A percentile compares a stretch with the other conserved stretches of the same genome.
These are phyloP conservation scores for Xylophagus ater DNA, from an alignment of 2,888 invertebrate genomes.

Conservation along the genomic window DNA sequence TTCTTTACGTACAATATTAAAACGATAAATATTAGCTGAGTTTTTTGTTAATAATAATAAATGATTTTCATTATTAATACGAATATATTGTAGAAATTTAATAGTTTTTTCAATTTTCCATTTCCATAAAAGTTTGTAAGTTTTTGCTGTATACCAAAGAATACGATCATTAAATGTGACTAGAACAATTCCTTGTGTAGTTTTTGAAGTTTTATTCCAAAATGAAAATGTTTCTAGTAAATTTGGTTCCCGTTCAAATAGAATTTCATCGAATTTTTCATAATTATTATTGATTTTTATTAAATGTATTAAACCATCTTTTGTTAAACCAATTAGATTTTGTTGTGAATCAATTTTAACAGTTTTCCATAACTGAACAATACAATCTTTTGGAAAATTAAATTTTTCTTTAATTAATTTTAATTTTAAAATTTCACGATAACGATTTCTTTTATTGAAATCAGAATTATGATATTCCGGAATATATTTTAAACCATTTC, in stretches of 20 bases:
- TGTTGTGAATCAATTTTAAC: slow-evolving; percentile 24
- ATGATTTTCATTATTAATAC: slow-evolving; percentile 23
- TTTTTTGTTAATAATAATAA: slow-evolving; percentile 24
- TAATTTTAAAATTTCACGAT: slow-evolving; percentile 30
- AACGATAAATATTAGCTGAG: slow-evolving; percentile 29
- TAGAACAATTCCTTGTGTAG: slow-evolving; percentile 24
- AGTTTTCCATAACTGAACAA: slow-evolving; percentile 30
- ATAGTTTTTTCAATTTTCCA: slow-evolving; percentile 27
- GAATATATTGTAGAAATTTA: slow-evolving; percentile 24
- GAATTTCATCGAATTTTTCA: not conserved
- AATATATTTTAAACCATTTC: slow-evolving; percentile 11
- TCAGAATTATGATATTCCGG: slow-evolving; percentile 26
- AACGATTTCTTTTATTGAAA: slow-evolving; percentile 12
- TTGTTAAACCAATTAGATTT: slow-evolving; percentile 29
- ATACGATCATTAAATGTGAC: slow-evolving; percentile 22
- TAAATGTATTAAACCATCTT: slow-evolving; percentile 24
- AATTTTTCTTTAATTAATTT: slow-evolving; percentile 30
- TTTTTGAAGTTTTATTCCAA: slow-evolving; percentile 25
- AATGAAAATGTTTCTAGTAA: slow-evolving; percentile 24
- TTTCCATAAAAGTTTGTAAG: slow-evolving; percentile 23
- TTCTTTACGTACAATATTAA: slow-evolving; percentile 24
- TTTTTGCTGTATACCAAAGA: slow-evolving; percentile 27
- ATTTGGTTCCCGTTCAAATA: slow-evolving; percentile 1
- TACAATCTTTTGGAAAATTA: slow-evolving; percentile 24
- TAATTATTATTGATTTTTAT: no score